Evolutionary conservation across 1,140 invertebrate species (phyloP).

Genomic region (Acyrthosiphon pisum): DNA sequence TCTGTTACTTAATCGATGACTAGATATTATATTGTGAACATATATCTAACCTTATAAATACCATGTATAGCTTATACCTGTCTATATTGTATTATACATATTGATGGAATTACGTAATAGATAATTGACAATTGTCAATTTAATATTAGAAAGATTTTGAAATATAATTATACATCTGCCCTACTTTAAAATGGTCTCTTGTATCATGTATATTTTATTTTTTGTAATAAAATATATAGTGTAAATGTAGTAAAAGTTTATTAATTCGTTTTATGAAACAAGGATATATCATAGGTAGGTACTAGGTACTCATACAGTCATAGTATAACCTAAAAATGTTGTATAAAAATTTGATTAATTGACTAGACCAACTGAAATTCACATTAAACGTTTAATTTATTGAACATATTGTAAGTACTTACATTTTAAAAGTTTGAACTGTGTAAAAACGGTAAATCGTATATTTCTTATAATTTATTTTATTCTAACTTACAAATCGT

Average conservation of each 20-base stretch:
- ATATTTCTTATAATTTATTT: background rate
- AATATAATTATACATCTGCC: background rate
- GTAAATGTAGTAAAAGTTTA: background rate
- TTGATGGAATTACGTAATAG: background rate
- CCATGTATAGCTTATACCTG: background rate
- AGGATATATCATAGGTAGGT: too few relatives aligned
- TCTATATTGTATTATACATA: background rate
- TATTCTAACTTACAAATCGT: background rate
- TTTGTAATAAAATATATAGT: background rate
- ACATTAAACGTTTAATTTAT: background rate
- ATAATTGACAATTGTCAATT: background rate
- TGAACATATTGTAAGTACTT: background rate
- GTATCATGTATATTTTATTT: background rate
- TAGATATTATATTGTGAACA: background rate
- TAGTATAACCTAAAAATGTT: background rate
- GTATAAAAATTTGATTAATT: slow-evolving; percentile 13
- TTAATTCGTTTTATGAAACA: background rate
- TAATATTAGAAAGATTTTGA: background rate
- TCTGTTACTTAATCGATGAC: too few relatives aligned
- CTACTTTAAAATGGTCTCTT: background rate
- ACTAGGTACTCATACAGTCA: background rate
- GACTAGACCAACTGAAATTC: background rate
- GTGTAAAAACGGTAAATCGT: background rate
- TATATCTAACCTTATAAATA: background rate
- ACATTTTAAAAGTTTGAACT: background rate